Conservation (phyloP, 2,888 invertebrate species). For the Catocala sponsa region DNA sequence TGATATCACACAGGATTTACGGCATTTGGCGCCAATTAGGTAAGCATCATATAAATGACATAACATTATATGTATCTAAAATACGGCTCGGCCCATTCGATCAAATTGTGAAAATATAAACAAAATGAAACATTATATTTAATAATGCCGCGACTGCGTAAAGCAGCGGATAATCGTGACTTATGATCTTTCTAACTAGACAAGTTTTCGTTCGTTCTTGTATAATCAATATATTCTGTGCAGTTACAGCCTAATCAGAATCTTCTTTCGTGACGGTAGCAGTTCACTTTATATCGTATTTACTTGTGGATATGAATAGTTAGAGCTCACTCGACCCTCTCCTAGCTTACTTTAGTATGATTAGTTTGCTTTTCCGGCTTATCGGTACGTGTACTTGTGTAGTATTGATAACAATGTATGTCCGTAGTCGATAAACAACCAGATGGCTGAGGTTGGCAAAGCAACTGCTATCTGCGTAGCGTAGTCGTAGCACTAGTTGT, state of each 20-base stretch:
- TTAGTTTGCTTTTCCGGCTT: slow-evolving; percentile 55
- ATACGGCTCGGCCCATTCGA: background rate
- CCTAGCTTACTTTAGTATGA: slow-evolving; percentile 40
- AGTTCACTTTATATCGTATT: slow-evolving; percentile 19
- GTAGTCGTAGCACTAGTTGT: slow-evolving; percentile 55
- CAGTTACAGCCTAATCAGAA: slow-evolving; percentile 6
- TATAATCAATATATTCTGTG: slow-evolving; percentile 32
- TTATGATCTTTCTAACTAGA: background rate
- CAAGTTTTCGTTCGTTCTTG: slow-evolving; percentile 18
- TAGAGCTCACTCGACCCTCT: slow-evolving; percentile 31
- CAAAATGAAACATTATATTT: background rate
- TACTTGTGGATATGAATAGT: slow-evolving; percentile 25
- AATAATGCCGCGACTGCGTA: background rate
- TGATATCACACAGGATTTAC: background rate
- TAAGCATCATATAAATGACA: slow-evolving; percentile 9
- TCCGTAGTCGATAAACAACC: slow-evolving; percentile 28
- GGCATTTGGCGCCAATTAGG: slow-evolving; percentile 3
- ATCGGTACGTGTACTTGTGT: slow-evolving; percentile 45
- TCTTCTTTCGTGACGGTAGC: slow-evolving; percentile 15
- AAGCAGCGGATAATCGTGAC: background rate
- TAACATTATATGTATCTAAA: background rate
- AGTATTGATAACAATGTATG: slow-evolving; percentile 35
- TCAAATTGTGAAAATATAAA: background rate
- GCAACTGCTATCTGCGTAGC: slow-evolving; percentile 29
- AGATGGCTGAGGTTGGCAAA: slow-evolving; percentile 18